Conservation (phyloP, 2,113 vertebrate species). For the Dipodomys spectabilis region DNA sequence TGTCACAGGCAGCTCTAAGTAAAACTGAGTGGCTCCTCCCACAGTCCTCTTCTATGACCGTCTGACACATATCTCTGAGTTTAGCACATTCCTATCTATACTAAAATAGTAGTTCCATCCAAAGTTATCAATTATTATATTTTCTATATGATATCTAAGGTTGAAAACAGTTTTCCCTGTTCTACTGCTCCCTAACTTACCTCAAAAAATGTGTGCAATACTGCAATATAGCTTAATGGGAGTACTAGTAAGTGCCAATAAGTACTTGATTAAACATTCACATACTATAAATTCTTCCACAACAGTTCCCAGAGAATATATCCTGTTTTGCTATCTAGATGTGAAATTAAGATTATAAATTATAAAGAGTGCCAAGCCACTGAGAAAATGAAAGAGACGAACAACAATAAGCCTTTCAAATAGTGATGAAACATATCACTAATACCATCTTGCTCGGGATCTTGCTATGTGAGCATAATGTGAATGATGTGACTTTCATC, state of each 20-base stretch:
- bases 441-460: background rate
- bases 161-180: background rate
- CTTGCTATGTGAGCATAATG: background rate
- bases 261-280: background rate
- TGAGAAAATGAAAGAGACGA: background rate
- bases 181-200: too few relatives aligned
- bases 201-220: background rate
- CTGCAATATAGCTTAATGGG: background rate
- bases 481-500: background rate
- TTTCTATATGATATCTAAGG: background rate
- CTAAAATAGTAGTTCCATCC: background rate
- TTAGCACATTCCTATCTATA: background rate
- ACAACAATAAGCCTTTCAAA: background rate
- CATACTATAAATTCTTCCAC: accelerated
- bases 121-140: background rate
- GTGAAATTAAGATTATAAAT: background rate
- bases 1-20: too few relatives aligned
- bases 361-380: background rate
- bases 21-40: background rate
- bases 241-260: background rate
- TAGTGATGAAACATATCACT: background rate
- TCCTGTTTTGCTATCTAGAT: background rate
- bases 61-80: background rate
- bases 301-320: background rate
- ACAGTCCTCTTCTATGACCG: background rate